Base-by-base conservation (phyloP, 2,797 vertebrate species). In the Microctenopoma lineatum region DNA sequence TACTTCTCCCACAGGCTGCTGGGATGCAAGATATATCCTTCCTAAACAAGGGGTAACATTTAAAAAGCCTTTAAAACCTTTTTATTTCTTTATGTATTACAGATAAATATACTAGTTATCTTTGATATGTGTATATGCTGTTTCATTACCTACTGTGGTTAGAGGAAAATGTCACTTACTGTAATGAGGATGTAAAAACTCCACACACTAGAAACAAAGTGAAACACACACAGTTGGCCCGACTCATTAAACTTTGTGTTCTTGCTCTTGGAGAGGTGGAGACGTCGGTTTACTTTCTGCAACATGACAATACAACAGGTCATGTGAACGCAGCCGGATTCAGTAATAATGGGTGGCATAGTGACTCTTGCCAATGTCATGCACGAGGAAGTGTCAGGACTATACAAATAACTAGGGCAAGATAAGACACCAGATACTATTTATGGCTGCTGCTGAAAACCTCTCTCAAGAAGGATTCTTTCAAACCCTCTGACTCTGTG, bases 241-340 rank as follows among this genome's bases (percentile, higher is more conserved):
- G 98, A 98, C 75, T 99, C 98, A 25, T 97, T 99, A 79, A 98
- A 98, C 87, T 98, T 98, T 70, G 95, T 97, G 83, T 99, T 98
- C 79, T 99, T 99, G 89, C 98, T 96, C 87, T 99, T 99, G 58
- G 98, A 99, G 66, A 99, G 95, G 84, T 99, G 97, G 66, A 99
- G 96, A 26, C 97, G 95, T 57, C 96, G 93, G 94, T 96, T 98
- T 84, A 98, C 94, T 94, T 97, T 99, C 98, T 99, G 91, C 36
- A 90, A 57, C 7, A 2, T 2, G n/a, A 72, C 58, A 73, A 66
- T 9, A 69, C 16, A 57, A 47, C 32, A 61, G 60, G 68, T 69
- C 48, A 57, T 3, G 56, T 69, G 60, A 80, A 59, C 5, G 50
- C 8, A 10, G 65, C 54, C 16, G 25, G 53, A 50, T 36, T 18